A percentile compares a stretch with the other conserved stretches of the same genome.
Conservation (phyloP, 2,888 invertebrate genomes). For the Ectobius pallidus region DNA sequence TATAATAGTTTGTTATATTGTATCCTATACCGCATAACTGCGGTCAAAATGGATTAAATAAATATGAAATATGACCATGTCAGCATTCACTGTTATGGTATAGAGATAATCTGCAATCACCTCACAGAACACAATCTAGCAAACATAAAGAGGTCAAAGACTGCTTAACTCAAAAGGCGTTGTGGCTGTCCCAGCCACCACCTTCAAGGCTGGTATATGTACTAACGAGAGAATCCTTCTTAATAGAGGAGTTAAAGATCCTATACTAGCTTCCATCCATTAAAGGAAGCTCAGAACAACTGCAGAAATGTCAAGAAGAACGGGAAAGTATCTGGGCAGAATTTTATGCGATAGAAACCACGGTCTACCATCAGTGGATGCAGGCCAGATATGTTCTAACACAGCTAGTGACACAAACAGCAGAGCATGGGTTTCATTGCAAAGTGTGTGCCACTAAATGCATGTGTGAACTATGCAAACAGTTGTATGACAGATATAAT, state of each 20-base stretch:
- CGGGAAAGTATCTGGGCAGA: background rate
- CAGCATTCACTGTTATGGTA: no score
- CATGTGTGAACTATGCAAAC: no score
- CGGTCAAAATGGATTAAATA: no score
- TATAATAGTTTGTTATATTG: no score
- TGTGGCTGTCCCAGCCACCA: background rate
- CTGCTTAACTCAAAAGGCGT: background rate
- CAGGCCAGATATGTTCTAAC: background rate
- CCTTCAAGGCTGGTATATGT: background rate
- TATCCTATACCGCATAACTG: no score
- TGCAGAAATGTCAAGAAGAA: background rate
- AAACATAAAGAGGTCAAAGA: background rate
- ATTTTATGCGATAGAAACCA: background rate
- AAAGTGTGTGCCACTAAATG: background rate
- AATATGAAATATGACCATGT: no score
- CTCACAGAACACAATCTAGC: background rate
- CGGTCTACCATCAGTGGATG: background rate
- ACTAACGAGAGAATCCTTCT: background rate
- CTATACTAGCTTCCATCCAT: background rate
- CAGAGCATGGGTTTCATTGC: background rate
- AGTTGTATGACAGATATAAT: no score
- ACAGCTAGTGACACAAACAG: background rate
- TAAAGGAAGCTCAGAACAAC: background rate
- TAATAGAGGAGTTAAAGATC: background rate
- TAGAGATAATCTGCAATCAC: background rate